A percentile compares a stretch with the other conserved stretches of the same genome.
Conservation (phyloP, 1,140 invertebrate species). For the Hyles euphorbiae region DNA sequence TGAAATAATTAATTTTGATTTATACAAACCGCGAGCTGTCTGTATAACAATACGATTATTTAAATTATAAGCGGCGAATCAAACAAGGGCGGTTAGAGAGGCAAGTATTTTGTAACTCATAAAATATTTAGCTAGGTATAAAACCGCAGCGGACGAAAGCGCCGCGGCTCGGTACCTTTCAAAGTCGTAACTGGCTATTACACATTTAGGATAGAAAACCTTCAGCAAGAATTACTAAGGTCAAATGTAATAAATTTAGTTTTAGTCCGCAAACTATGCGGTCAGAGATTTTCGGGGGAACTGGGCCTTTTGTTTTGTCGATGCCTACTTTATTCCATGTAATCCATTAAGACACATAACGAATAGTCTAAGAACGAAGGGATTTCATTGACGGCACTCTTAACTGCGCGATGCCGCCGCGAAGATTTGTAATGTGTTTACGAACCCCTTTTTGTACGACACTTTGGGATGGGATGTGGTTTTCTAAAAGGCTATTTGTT, state of each 20-base stretch:
- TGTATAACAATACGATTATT: too few relatives aligned
- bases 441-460: constrained; percentile 58
- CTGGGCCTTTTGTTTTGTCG: constrained; percentile 62
- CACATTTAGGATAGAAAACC: constrained; percentile 57
- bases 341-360: constrained; percentile 70
- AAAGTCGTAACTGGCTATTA: constrained; percentile 55
- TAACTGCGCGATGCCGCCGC: constrained; percentile 48
- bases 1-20: too few relatives aligned
- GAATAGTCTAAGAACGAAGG: constrained; percentile 51
- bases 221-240: constrained; percentile 67
- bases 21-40: too few relatives aligned
- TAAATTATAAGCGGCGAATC: constrained; percentile 12
- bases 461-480: constrained; percentile 63
- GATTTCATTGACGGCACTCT: constrained; percentile 64
- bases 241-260: constrained; percentile 72
- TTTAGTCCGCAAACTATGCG: constrained; percentile 66
- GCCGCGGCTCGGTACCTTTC: constrained; percentile 40
- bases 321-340: constrained; percentile 68
- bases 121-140: constrained; percentile 63
- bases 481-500: constrained; percentile 70
- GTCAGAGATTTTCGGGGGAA: constrained; percentile 59
- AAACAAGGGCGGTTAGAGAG: constrained; percentile 35
- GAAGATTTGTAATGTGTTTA: constrained; percentile 71
- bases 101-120: constrained; percentile 65
- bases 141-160: constrained; percentile 52